phyloP scores from a whole-genome alignment of 1,140 invertebrate species.

The Acromyrmex charruanus region DNA sequence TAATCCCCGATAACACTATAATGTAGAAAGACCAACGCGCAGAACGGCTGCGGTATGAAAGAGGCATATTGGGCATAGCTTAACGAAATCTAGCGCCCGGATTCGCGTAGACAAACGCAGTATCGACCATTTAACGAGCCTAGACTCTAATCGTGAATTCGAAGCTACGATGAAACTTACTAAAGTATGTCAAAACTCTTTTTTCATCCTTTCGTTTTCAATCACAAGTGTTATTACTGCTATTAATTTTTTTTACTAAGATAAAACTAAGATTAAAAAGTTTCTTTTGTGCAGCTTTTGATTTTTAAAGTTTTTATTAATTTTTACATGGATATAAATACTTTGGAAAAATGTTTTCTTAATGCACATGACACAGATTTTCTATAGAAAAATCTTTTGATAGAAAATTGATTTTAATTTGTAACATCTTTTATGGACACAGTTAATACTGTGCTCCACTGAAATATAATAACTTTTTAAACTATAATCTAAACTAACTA shows the following conservation, averaged over 20 bases:
- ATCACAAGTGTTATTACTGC: neutral
- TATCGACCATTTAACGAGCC: conserved; percentile 36
- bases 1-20: conserved; percentile 51
- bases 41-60: conserved; percentile 25
- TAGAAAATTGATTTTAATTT: conserved; percentile 1
- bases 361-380: neutral
- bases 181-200: neutral
- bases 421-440: neutral
- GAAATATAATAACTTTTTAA: neutral
- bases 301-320: neutral
- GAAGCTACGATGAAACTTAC: neutral
- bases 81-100: conserved; percentile 41
- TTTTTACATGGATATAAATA: neutral
- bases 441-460: neutral
- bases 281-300: neutral
- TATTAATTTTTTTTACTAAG: neutral
- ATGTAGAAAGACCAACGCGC: conserved; percentile 47
- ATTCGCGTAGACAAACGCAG: neutral
- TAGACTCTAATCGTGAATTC: neutral
- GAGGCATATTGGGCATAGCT: conserved; percentile 57
- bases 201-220: neutral
- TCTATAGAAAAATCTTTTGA: too few relatives aligned
- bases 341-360: neutral
- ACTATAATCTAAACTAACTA: neutral
- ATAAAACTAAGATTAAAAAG: neutral